Evolutionary conservation across 1,140 invertebrate genomes (phyloP).

Genomic region (Drosophila trapezifrons): DNA sequence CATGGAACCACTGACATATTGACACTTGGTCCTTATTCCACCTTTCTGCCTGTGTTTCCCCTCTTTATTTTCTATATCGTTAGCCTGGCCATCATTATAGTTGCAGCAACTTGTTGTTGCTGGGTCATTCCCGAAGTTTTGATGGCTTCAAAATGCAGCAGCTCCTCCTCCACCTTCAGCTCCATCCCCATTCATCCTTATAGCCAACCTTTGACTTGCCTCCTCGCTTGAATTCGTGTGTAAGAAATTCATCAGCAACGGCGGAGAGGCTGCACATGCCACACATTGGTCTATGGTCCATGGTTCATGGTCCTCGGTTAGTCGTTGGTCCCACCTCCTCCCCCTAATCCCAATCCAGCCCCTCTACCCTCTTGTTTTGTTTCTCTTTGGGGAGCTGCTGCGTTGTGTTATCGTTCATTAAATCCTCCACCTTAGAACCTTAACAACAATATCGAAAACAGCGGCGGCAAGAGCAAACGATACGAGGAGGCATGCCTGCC

Average conservation of each 20-base stretch:
- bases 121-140: not conserved
- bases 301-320: constrained; percentile 6
- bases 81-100: not conserved
- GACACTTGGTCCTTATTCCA: not conserved
- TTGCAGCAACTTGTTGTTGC: constrained; percentile 41
- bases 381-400: constrained; percentile 6
- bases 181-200: not conserved
- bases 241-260: constrained; percentile 61
- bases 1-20: not conserved
- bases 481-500: constrained; percentile 7
- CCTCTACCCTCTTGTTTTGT: not conserved
- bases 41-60: not conserved
- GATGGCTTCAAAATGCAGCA: not conserved
- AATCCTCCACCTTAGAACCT: constrained; percentile 76
- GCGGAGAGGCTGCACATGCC: constrained; percentile 37
- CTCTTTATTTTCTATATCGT: not conserved
- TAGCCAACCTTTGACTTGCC: not conserved
- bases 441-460: constrained; percentile 80
- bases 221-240: constrained; percentile 12
- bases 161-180: not conserved
- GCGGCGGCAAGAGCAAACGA: constrained; percentile 47
- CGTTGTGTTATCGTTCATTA: constrained; percentile 73
- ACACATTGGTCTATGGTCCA: constrained; percentile 21
- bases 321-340: constrained; percentile 15
- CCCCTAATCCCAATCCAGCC: not conserved